Evolutionary conservation across 2,888 invertebrate genomes (phyloP).

Genomic region (Ophioninae sp.): DNA sequence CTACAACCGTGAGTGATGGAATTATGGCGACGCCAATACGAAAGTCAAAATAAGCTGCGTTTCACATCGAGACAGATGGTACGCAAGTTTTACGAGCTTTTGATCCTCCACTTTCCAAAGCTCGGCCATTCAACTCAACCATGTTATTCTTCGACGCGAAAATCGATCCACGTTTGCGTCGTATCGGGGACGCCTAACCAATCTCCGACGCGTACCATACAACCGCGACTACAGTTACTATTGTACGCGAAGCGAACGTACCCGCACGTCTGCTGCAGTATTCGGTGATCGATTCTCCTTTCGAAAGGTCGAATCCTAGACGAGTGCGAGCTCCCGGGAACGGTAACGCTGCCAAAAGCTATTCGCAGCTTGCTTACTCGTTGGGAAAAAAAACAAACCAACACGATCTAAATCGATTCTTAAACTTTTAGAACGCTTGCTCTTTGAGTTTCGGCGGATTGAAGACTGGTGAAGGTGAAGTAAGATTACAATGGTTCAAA

Average conservation of each 20-base stretch:
- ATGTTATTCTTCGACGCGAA: constrained; percentile 39
- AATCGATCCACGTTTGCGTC: constrained; percentile 37
- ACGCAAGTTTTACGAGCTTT: constrained; percentile 32
- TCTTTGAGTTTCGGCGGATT: not conserved
- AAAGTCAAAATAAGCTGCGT: constrained; percentile 12
- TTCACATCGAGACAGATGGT: constrained; percentile 11
- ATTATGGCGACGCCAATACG: not conserved
- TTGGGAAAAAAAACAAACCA: constrained; percentile 42
- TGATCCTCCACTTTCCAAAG: constrained; percentile 3
- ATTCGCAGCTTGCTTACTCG: constrained; percentile 45
- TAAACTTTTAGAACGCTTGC: not conserved
- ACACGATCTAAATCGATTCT: constrained; percentile 48
- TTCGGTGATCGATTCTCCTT: constrained; percentile 53
- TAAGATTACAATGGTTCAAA: not conserved
- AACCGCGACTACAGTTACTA: not conserved
- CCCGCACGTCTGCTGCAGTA: constrained; percentile 17
- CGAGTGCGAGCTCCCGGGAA: constrained; percentile 30
- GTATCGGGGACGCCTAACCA: constrained; percentile 29
- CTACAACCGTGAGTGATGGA: constrained; percentile 33
- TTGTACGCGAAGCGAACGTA: constrained; percentile 19
- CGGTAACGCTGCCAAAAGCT: constrained; percentile 52
- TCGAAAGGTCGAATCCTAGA: constrained; percentile 50
- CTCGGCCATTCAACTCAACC: constrained; percentile 25
- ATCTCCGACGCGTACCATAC: constrained; percentile 23
- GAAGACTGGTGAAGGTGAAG: not conserved